These are phyloP conservation scores for Parotocinclus haroldoi DNA, from an alignment of 2,797 vertebrate genomes.

Conservation along the genomic window DNA sequence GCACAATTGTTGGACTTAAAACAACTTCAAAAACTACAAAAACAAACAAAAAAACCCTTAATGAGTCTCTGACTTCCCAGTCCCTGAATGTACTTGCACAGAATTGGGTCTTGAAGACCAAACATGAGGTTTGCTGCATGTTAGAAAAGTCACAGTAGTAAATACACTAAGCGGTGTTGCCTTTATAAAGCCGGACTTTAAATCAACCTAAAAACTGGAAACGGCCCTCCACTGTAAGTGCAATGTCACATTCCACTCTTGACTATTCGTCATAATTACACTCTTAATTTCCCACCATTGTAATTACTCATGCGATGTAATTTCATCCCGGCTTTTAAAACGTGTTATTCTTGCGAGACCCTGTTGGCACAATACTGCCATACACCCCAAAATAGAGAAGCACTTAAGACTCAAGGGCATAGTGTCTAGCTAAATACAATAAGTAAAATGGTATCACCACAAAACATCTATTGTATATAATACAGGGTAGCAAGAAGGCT, in stretches of 20 bases:
- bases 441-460: background rate
- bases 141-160: no score
- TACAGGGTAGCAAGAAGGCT: slow-evolving; percentile 9
- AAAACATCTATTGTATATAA: slow-evolving; percentile 27
- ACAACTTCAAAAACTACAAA: no score
- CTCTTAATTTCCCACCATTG: slow-evolving; percentile 29
- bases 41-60: background rate
- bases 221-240: slow-evolving; percentile 11
- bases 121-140: background rate
- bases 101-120: slow-evolving; percentile 11
- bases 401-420: slow-evolving; percentile 2
- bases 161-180: background rate
- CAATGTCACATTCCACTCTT: slow-evolving; percentile 7
- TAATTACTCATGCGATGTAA: slow-evolving; percentile 31
- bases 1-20: no score
- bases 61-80: background rate
- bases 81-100: background rate
- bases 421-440: background rate
- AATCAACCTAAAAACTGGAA: slow-evolving; percentile 23
- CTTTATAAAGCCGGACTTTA: slow-evolving; percentile 2
- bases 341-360: slow-evolving; percentile 28
- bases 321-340: slow-evolving; percentile 30
- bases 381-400: slow-evolving; percentile 7
- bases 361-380: slow-evolving; percentile 21
- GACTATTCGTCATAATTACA: slow-evolving; percentile 19